Evolutionary conservation across 2,797 vertebrate genomes (phyloP).

Genomic region (Myotis myotis): DNA sequence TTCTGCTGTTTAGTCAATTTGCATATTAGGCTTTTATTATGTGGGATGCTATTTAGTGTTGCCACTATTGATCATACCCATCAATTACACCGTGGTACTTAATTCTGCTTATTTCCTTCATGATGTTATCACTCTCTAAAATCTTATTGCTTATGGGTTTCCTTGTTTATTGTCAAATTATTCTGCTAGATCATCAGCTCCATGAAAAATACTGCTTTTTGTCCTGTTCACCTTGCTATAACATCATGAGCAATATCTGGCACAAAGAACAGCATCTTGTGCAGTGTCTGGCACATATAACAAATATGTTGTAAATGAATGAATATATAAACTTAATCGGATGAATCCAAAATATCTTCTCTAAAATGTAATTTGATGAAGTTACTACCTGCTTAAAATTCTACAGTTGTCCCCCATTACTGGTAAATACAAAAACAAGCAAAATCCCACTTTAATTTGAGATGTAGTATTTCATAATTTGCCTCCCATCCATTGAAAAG

Average conservation of each 20-base stretch:
- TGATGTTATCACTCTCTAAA: neutral
- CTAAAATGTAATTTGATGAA: neutral
- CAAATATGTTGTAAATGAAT: neutral
- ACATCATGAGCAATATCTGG: neutral
- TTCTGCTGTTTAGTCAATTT: too few species aligned
- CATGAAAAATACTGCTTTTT: neutral
- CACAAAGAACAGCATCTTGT: neutral
- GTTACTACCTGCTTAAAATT: neutral
- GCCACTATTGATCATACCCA: neutral
- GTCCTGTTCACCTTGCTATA: neutral
- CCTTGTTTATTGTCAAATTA: neutral
- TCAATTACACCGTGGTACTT: neutral
- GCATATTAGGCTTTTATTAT: too few species aligned
- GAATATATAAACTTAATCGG: neutral
- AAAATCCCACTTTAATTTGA: neutral
- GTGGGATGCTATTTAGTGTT: neutral
- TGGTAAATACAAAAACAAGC: neutral
- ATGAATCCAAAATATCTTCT: neutral
- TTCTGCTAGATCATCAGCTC: neutral
- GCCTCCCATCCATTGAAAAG: neutral
- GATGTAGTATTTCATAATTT: neutral
- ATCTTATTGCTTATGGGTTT: neutral
- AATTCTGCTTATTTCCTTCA: neutral
- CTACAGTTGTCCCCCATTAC: neutral
- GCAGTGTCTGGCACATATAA: neutral